Conservation (phyloP, 2,888 invertebrate species). For the Zaprionus lineosus region DNA sequence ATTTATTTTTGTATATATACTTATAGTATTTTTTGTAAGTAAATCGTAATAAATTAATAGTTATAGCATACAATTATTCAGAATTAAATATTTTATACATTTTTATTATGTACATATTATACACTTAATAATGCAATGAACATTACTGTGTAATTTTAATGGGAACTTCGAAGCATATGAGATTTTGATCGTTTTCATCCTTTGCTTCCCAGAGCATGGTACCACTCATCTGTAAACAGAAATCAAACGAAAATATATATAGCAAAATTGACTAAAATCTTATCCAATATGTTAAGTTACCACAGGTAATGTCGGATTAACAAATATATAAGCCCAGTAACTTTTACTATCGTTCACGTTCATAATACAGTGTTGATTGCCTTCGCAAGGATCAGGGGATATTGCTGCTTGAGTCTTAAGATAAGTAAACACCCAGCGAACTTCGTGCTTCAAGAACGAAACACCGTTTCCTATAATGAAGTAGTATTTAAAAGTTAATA, state of each 20-base stretch:
- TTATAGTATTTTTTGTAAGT: no score
- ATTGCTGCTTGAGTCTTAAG: slow-evolving; percentile 75
- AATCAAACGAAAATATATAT: background rate
- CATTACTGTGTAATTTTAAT: slow-evolving; percentile 63
- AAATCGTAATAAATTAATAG: no score
- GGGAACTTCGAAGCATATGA: slow-evolving; percentile 81
- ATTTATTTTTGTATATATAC: no score
- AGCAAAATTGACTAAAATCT: background rate
- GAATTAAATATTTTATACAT: no score
- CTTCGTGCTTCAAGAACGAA: slow-evolving; percentile 75
- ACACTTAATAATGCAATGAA: no score
- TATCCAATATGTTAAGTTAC: slow-evolving; percentile 56
- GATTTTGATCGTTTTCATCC: slow-evolving; percentile 62
- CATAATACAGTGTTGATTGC: slow-evolving; percentile 70
- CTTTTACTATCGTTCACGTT: slow-evolving; percentile 70
- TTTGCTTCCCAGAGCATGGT: slow-evolving; percentile 80
- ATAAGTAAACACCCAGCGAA: slow-evolving; percentile 79
- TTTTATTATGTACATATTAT: no score
- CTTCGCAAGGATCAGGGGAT: slow-evolving; percentile 80
- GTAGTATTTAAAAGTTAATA: background rate
- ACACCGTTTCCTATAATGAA: slow-evolving; percentile 65
- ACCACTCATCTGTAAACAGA: slow-evolving; percentile 80
- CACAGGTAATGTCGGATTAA: slow-evolving; percentile 73
- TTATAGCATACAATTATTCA: no score
- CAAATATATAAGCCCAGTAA: slow-evolving; percentile 76